phyloP scores from a whole-genome alignment of 1,140 invertebrate species.

The Bombus ignitus region DNA sequence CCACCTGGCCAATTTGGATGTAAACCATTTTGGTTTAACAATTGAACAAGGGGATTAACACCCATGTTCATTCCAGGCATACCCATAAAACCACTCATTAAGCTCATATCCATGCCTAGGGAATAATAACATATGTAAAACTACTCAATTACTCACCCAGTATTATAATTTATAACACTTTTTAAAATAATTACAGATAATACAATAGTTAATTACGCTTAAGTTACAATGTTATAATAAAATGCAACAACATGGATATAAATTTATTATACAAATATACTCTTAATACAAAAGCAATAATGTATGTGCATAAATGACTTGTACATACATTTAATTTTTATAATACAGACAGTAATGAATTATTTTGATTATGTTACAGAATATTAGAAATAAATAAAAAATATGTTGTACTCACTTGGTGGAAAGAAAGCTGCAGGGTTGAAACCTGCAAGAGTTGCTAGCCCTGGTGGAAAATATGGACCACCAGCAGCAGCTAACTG shows the following conservation, averaged over 20 bases:
- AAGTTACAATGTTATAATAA: background rate
- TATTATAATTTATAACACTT: background rate
- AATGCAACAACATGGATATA: background rate
- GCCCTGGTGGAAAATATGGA: slow-evolving; percentile 65
- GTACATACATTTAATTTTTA: slow-evolving; percentile 46
- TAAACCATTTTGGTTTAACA: slow-evolving; percentile 80
- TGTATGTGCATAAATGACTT: slow-evolving; percentile 43
- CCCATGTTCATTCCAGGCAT: slow-evolving; percentile 80
- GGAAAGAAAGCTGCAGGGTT: slow-evolving; percentile 89
- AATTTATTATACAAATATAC: background rate
- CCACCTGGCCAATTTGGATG: slow-evolving; percentile 76
- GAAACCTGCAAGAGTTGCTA: slow-evolving; percentile 79
- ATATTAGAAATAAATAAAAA: background rate
- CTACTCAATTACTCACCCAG: background rate
- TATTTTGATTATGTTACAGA: background rate
- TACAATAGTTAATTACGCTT: background rate
- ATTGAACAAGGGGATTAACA: slow-evolving; percentile 80
- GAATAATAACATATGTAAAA: slow-evolving; percentile 45
- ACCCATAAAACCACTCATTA: slow-evolving; percentile 79
- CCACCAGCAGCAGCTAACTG: slow-evolving; percentile 69
- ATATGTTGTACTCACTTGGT: slow-evolving; percentile 86
- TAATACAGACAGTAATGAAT: background rate
- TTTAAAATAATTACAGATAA: background rate
- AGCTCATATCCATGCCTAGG: slow-evolving; percentile 78
- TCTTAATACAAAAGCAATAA: slow-evolving; percentile 12